These are phyloP conservation scores for Clanis bilineata DNA, from an alignment of 2,888 invertebrate genomes.

Conservation along the genomic window DNA sequence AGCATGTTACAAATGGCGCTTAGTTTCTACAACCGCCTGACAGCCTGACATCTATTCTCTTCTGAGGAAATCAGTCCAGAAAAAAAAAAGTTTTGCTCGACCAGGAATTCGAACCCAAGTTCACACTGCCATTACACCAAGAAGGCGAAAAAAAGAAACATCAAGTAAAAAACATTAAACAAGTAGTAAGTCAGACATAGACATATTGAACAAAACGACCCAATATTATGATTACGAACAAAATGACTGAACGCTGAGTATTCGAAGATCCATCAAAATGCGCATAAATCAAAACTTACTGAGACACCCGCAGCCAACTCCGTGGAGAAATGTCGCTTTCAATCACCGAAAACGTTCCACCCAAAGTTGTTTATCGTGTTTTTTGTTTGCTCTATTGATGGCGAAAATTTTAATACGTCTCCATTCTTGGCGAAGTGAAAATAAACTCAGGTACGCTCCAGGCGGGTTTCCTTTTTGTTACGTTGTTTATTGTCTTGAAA, in stretches of 20 bases:
- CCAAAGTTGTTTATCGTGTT: slow-evolving; percentile 41
- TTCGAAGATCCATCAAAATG: slow-evolving; percentile 53
- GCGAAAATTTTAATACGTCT: slow-evolving; percentile 1
- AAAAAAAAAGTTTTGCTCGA: no score
- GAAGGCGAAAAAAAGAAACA: not conserved
- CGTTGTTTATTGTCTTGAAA: not conserved
- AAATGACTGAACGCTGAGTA: not conserved
- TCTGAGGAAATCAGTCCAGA: no score
- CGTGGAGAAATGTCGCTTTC: slow-evolving; percentile 49
- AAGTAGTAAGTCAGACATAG: not conserved
- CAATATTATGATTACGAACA: slow-evolving; percentile 45
- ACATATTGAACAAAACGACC: not conserved
- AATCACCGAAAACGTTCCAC: slow-evolving; percentile 45
- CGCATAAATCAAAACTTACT: slow-evolving; percentile 68
- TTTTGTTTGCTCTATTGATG: slow-evolving; percentile 43
- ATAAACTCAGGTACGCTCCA: not conserved
- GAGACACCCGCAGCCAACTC: slow-evolving; percentile 42
- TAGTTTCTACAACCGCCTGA: no score
- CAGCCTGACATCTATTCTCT: no score
- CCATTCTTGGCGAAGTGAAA: not conserved
- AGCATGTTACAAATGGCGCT: no score
- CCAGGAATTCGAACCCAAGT: no score
- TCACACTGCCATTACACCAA: no score
- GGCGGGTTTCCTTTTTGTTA: not conserved
- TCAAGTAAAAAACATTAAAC: no score